Base-by-base conservation (phyloP, 2,888 invertebrate species). In the Bimastos eiseni region DNA sequence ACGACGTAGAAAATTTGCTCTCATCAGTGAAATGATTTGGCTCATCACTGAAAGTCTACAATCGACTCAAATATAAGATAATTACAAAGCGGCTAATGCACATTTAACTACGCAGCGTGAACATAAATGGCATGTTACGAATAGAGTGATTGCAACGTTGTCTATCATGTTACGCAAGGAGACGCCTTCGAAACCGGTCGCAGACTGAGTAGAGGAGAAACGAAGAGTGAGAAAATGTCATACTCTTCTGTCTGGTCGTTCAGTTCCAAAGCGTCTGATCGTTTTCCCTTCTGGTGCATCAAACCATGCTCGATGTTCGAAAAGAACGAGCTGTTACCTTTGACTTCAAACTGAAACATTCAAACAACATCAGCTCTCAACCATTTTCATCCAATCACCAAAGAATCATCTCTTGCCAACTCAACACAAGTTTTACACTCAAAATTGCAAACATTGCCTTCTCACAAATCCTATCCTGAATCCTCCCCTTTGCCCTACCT, bases 181-280 rank as follows among this genome's bases (percentile, higher is more conserved):
- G 8, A 70, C 8, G 70, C n/a, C 8, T 11, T 70, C n/a, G 30
- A 3, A 30, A 70, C 8, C 6, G 13, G n/a, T 30, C n/a, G 70
- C n/a, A 30, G 70, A 70, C 13, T 11, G 13, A 70, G 13, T 70
- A 70, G 30, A 70, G 70, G 90, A 88, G 36, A 44, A 44, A 90
- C 83, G 38, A 19, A 89, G 90, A 33, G n/a, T n/a, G n/a, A n/a
- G n/a, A 33, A 89, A 89, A 6, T 1, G 3, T 4, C 89, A 8
- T 33, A 89, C 89, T 89, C 89, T 89, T 89, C 89, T 41, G 41
- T 38, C 89, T 89, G 89, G 44, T 38, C 89, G 89, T 89, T 89
- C n/a, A n/a, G 41, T 37, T 89, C 38, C 49, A 89, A 19, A 41
- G 89, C 89, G 0, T 49, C 49, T 30, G 8, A 13, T 49, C 89